phyloP scores from a whole-genome alignment of 2,797 vertebrate species.

The Alexandromys oeconomus region DNA sequence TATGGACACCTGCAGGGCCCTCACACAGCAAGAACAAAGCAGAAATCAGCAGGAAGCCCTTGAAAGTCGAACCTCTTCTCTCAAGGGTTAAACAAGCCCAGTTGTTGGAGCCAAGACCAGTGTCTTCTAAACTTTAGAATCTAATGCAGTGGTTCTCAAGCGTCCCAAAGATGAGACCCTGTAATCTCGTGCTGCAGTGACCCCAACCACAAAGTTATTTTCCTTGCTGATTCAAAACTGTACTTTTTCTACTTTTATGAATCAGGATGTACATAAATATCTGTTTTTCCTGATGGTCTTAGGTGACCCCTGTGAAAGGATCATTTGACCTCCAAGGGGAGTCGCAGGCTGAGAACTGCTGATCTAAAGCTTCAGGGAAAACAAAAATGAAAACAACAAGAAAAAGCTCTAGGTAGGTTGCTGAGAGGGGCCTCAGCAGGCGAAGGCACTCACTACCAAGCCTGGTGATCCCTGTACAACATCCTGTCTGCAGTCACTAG shows the following conservation, averaged over 20 bases:
- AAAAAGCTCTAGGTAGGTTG: background rate
- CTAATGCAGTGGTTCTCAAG: background rate
- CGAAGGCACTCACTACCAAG: background rate
- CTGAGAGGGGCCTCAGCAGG: background rate
- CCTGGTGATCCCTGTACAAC: too few relatives aligned
- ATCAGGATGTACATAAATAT: background rate
- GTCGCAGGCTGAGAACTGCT: background rate
- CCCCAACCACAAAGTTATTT: background rate
- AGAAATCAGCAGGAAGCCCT: slow-evolving; percentile 12
- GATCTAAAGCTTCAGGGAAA: background rate
- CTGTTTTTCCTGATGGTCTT: background rate
- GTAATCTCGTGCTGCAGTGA: background rate
- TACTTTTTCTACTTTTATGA: background rate
- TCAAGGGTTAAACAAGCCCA: background rate
- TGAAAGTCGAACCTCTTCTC: background rate
- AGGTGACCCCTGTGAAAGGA: background rate
- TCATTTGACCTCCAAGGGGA: background rate
- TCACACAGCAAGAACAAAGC: background rate
- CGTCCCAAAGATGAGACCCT: background rate
- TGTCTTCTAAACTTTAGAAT: background rate
- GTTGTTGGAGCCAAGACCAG: background rate
- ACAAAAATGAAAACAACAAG: background rate
- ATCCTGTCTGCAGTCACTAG: background rate
- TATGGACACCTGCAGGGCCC: background rate
- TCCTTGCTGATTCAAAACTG: background rate